Base-by-base conservation (phyloP, 2,888 invertebrate genomes). In the Atethmia centrago region DNA sequence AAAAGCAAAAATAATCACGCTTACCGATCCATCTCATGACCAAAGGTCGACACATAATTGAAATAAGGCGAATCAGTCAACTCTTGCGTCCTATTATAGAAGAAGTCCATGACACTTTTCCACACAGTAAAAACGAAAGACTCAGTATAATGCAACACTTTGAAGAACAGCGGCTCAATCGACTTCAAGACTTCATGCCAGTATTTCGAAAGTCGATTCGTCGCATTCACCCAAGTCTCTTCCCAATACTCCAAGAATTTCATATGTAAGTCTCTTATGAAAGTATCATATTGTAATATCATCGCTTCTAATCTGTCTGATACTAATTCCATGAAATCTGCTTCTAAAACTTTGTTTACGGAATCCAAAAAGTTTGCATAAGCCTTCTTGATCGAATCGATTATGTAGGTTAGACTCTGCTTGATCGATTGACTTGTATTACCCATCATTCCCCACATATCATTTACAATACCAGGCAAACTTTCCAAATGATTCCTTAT, bases 371-470 rank as follows among this genome's bases (percentile, higher is more conserved):
- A 96, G 87, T 97, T 98, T 40, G 97, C 96, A 88, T 98, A 98
- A 0, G 97, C 97, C 58, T 94, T 96, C 89, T 98, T 98, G 0
- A 98, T 96, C 77, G 97, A 97, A 78, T 98, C 97, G 0, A 98
- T 97, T 0, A 98, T 96, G 97, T 97, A 98, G 0, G 97, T 93
- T 16, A 98, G 94, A 83, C 98, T 98, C 82, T 98, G 97, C 63
- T 98, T 97, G 31, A 98, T 97, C 0, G 98, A 98, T 83, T 97
- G 97, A 14, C 98, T 98, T 0, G 98, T 98, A 70, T 98, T 98
- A 0, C 98, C 98, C 98, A 98, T 98, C 86, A 98, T 97, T 9
- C 98, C 98, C 98, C 98, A 98, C 89, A 98, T 97, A 91, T 98
- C 98, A 64, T 97, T 98, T 0, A 98, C 96, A 40, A 98, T 98